Evolutionary conservation across 2,888 invertebrate genomes (phyloP), one percentile per base, ranked within the genome.

Genomic region (Lamellibrachia satsuma): DNA sequence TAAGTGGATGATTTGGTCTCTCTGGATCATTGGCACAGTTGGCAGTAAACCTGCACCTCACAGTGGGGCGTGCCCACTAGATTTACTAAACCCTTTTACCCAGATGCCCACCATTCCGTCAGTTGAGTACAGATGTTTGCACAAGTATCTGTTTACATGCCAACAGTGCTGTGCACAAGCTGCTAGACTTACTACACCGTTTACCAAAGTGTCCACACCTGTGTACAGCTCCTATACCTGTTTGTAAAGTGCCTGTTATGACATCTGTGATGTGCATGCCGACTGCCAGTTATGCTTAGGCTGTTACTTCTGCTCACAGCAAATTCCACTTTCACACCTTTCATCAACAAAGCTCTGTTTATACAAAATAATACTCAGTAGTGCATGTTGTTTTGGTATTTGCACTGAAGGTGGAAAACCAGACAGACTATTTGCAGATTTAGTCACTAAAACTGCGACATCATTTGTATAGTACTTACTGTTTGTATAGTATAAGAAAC

Each of bases 111-210:
- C 75, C 75, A 75, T 75, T 15, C 15, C 15, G n/a, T 75, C 75
- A 22, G n/a, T 75, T 75, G 75, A 15, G 3, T 75, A 75, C n/a
- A 75, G 75, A 75, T 75, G 75, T 75, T 75, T 75, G 75, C 75
- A 75, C 75, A 75, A 75, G 75, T 75, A 75, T 75, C 75, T 75
- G 75, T 75, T 75, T 75, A 75, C n/a, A n/a, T 75, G 75, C 75
- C 75, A 75, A 75, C 75, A 75, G 75, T 75, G 75, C 75, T 39
- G 39, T 39, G 11, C 11, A n/a, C 22, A 22, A 60, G 60, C 75
- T 22, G 75, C 60, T 60, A 22, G 60, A 15, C 75, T 22, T 75
- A 22, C 55, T 75, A 75, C 75, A 75, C 75, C 75, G n/a, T 75
- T 75, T 75, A 75, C 75, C 75, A 75, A 75, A 75, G 75, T 15